Base-by-base conservation (phyloP, 2,888 invertebrate species). In the Polydrusus tereticollis region DNA sequence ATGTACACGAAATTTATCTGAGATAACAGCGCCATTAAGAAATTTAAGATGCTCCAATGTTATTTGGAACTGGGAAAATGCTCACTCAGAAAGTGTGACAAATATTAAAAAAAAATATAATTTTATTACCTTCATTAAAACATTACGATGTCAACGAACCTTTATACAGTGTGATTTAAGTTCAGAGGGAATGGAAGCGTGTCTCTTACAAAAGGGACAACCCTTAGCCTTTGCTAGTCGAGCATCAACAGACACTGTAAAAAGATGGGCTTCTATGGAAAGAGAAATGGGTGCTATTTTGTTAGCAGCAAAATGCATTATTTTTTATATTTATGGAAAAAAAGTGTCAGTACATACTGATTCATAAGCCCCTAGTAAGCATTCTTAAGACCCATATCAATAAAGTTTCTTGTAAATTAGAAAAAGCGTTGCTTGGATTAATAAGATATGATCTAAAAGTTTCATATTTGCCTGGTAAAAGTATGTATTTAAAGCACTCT, bases 311-410 rank as follows among this genome's bases (percentile, higher is more conserved):
- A 26, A 55, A 23, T 6, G 29, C 5, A 23, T 55, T 55, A 55
- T 3, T 12, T 55, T 12, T 23, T 55, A 55, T 20, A 55, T 55
- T 55, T 55, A 55, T 23, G 55, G 55, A 8, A 55, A 26, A 4
- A 36, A 36, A 36, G 36, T 36, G 7, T 2, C 7, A 36, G 12
- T 36, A 12, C 36, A 21, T 23, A 73, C 67, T 0, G 75, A 75
- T n/a, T 59, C 72, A 73, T 59, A 75, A 75, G 62, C 75, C 73
- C 2, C 60, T 68, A 7, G 21, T 70, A 2, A 69, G 82, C 10
- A 68, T 84, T 10, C 60, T 84, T 16, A 75, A 77, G n/a, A 83
- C 82, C 68, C 41, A 74, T 41, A 66, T 83, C 20, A 77, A 78
- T 67, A 79, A 79, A 3, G 65, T 83, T 6, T 78, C 81, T 5